phyloP scores from a whole-genome alignment of 2,888 invertebrate species.

The Lottia scabra region DNA sequence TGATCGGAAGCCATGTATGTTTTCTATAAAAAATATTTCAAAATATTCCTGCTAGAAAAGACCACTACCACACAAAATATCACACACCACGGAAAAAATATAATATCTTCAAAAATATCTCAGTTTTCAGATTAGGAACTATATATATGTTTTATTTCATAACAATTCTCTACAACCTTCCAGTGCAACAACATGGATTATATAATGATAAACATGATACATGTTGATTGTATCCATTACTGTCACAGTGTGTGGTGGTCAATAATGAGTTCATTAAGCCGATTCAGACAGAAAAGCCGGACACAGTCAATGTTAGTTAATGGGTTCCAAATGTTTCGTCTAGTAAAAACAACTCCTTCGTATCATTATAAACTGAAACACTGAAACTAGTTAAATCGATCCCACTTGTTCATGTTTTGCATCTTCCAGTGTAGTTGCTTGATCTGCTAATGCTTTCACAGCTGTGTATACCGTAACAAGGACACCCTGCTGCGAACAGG shows the following conservation, averaged over 20 bases:
- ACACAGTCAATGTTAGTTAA: background rate
- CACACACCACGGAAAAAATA: background rate
- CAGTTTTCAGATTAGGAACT: no score
- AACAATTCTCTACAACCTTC: no score
- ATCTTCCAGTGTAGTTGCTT: no score
- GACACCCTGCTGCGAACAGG: background rate
- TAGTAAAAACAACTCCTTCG: background rate
- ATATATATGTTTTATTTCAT: no score
- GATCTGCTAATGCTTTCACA: background rate
- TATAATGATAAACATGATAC: background rate
- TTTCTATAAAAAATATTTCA: background rate
- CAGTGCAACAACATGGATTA: background rate
- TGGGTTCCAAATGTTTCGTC: background rate
- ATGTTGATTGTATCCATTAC: background rate
- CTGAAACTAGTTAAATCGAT: background rate
- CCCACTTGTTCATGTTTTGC: background rate
- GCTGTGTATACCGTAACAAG: background rate
- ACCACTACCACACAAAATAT: no score
- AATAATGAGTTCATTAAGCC: background rate
- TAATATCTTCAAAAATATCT: no score
- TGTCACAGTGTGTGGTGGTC: background rate
- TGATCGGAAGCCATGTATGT: no score
- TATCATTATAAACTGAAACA: background rate
- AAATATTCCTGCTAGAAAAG: background rate
- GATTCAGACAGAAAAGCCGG: background rate